Evolutionary conservation across 2,797 vertebrate genomes (phyloP), one percentile per base, ranked within the genome.

Genomic region (Chelon labrosus): DNA sequence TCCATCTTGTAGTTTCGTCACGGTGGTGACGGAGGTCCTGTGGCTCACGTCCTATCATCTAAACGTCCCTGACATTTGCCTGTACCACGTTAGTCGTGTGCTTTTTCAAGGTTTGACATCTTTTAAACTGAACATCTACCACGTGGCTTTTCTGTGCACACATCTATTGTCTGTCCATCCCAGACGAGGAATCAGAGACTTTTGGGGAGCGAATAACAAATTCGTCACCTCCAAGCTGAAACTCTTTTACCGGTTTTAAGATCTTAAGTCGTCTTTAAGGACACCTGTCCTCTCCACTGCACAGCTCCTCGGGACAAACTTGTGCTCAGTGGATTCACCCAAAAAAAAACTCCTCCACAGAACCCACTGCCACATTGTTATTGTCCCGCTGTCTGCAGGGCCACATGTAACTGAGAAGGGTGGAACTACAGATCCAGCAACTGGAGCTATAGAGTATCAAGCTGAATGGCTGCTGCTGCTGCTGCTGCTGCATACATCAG

Each of bases 371-470:
- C 16, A 76, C 78, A 75, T 41, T 70, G 68, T 79, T 86, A 73
- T 89, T 88, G 79, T 84, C 62, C 72, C 65, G 51, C 73, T 64
- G 72, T 77, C 77, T 83, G 75, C 22, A 38, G 75, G 64, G 62
- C 72, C 84, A 81, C 71, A 70, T 88, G 88, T 91, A 91, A 92
- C 77, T 85, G 89, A 91, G 89, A 89, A 77, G 86, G 88, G 86
- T 87, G 89, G 85, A 91, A 83, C 87, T 79, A 53, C 81, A 77
- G 67, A 84, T 78, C 59, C 77, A 79, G 78, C 80, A 79, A 83
- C 63, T 52, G 62, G 57, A 85, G 88, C 86, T 82, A 81, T 78
- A 79, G 83, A 73, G 83, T 85, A 60, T 85, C 80, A 80, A 66
- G 64, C 74, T 77, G 79, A 85, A 86, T 74, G 79, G 69, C 83